Evolutionary conservation across 2,113 vertebrate species (phyloP).

Genomic region (Caloenas nicobarica): DNA sequence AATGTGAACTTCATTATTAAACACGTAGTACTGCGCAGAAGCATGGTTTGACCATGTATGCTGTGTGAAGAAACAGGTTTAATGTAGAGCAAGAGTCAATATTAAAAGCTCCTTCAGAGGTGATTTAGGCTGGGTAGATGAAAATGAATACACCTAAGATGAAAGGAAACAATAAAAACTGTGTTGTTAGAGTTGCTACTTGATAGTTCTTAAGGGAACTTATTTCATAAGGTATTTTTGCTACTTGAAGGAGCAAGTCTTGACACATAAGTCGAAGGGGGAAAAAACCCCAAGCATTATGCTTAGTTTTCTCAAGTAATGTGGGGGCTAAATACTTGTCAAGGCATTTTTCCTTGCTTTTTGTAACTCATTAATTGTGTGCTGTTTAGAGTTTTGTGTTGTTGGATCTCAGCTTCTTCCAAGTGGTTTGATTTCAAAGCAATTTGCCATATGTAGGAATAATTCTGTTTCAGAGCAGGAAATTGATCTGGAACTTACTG

Average conservation of each 20-base stretch:
- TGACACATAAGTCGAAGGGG: not conserved
- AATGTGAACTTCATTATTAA: not conserved
- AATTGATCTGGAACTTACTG: not conserved
- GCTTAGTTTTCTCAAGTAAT: not conserved
- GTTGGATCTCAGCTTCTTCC: not conserved
- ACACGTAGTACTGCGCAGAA: not conserved
- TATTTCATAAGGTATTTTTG: not conserved
- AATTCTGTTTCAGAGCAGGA: not conserved
- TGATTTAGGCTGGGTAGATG: not conserved
- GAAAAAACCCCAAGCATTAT: not conserved
- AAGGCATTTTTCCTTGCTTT: not conserved
- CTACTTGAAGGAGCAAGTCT: not conserved
- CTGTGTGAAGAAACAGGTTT: not conserved
- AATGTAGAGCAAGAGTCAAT: constrained; percentile 3
- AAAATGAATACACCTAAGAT: not conserved
- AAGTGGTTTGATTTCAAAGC: not conserved
- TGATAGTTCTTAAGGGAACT: not conserved
- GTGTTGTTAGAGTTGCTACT: not conserved
- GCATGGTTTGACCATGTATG: not conserved
- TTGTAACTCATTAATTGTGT: not conserved
- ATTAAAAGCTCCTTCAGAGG: not conserved
- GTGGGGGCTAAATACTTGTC: not conserved
- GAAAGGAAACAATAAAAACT: constrained; percentile 1
- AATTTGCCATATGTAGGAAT: not conserved
- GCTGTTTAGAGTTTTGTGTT: not conserved